Base-by-base conservation (phyloP, 2,113 vertebrate genomes). In the Daubentonia madagascariensis region DNA sequence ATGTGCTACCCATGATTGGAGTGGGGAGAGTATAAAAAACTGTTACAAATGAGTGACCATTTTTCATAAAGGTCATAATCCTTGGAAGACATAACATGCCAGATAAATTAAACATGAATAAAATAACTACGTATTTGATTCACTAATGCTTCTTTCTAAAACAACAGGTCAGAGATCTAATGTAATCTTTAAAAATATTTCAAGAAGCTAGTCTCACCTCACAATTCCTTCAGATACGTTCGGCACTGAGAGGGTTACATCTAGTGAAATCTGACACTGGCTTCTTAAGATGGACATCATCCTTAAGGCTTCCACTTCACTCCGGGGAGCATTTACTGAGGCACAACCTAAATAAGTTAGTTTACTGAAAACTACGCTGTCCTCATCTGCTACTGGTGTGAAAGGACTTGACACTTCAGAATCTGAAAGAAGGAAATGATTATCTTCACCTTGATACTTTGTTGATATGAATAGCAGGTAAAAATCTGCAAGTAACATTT, bases 351-450 rank as follows among this genome's bases (percentile, higher is more conserved):
- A 98, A 98, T 99, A 99, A 1, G 99, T 99, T 78, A 99, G 99
- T 98, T 99, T 99, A 98, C 99, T 99, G 98, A 99, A 99, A 98
- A 99, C 99, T 76, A 99, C 99, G 0, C 99, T 99, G 99, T 99
- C 99, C 97, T 99, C 99, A 12, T 99, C 99, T 0, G 99, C 99
- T 96, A 99, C 98, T 0, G 99, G 99, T 3, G 99, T 99, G 79
- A 99, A 98, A 25, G 99, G 99, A 97, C 99, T 99, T 76, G 98
- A 57, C 1, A 98, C 98, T 96, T 98, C 98, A 18, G 98, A 98
- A 97, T 97, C 99, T 99, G 59, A 96, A 94, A 94, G 70, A 48
- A 76, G 17, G 5, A 65, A 43, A 48, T 84, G 7, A 57, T 80
- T 91, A 68, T 37, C 84, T 94, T 93, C 57, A 85, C 67, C 89